phyloP scores from a whole-genome alignment of 2,113 vertebrate species.

The Myxocyprinus asiaticus region DNA sequence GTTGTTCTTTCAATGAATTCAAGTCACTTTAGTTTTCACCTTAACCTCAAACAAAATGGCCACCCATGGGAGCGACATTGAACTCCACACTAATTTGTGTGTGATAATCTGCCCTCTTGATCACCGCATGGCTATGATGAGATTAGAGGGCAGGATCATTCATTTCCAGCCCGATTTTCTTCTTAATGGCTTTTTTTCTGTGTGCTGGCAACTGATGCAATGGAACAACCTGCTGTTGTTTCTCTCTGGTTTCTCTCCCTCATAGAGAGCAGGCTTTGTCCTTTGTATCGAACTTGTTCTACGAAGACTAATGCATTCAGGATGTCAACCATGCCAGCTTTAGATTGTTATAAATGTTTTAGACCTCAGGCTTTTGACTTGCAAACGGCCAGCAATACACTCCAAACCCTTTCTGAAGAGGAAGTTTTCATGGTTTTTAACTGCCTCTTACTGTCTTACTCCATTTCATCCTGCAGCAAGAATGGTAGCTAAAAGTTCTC shows the following conservation, averaged over 20 bases:
- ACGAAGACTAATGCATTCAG: conserved; percentile 12
- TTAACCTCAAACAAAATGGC: conserved; percentile 33
- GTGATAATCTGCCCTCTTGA: conserved; percentile 52
- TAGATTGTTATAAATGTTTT: conserved; percentile 23
- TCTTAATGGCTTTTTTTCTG: conserved; percentile 1
- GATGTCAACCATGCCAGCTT: conserved; percentile 12
- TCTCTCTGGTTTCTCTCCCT: conserved; percentile 24
- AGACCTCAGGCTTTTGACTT: neutral
- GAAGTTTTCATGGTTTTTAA: neutral
- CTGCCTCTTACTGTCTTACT: too few species aligned
- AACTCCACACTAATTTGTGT: conserved; percentile 44
- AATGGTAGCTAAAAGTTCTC: too few species aligned
- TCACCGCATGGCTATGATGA: conserved; percentile 49
- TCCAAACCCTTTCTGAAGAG: neutral
- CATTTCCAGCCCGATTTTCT: conserved; percentile 54
- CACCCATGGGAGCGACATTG: conserved; percentile 34
- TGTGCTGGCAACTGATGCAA: conserved; percentile 28
- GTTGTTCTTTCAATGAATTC: neutral
- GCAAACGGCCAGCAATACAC: neutral
- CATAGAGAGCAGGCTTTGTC: conserved; percentile 46
- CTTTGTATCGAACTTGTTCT: conserved; percentile 3
- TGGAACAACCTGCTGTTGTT: conserved; percentile 43
- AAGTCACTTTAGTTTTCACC: conserved; percentile 29
- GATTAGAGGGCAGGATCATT: conserved; percentile 55
- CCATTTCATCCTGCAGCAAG: too few species aligned